Evolutionary conservation across 1,140 invertebrate species (phyloP), one percentile per base, ranked within the genome.

Genomic region (Mya arenaria): DNA sequence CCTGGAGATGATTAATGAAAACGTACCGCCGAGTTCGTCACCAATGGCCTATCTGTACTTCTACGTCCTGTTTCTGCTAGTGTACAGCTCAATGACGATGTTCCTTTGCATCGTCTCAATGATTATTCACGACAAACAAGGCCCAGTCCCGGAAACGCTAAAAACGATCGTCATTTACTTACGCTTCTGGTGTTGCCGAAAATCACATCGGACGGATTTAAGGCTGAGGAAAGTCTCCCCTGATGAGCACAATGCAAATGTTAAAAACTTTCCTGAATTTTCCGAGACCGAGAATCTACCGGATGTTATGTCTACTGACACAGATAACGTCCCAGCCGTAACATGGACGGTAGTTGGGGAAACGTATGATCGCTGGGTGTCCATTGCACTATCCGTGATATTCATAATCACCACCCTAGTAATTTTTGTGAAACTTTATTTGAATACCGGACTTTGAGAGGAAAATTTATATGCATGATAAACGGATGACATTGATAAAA

Each of bases 21-120:
- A 93, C 78, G 93, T 94, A 89, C 94, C 94, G 13, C 92, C 94
- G 85, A 95, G 94, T 3, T 94, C 94, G 5, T 93, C 94, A 52
- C 86, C 85, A 52, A 78, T 92, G n/a, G 90, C 91, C 10, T 63
- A 90, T 8, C 92, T 94, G 30, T 81, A 81, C 34, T 63, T 44
- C 25, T 81, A 81, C 30, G 25, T 81, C 6, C n/a, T 65, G 4
- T 73, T 81, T 25, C 58, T 81, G 4, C n/a, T 81, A 39, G 15
- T 72, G 15, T 72, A 68, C 41, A 79, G 75, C 34, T 79, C 41
- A 13, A 34, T 39, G 8, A 68, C 36, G 2, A 32, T 79, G 19
- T 79, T 68, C 25, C 19, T 58, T 15, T 79, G 75, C 37, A 34
- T 79, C 10, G 6, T 79, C 10, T 79, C 75, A n/a, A 19, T 79